A percentile compares a stretch with the other conserved stretches of the same genome.
Conservation (phyloP, 2,888 invertebrate genomes). For the Monoplex corrugatus region DNA sequence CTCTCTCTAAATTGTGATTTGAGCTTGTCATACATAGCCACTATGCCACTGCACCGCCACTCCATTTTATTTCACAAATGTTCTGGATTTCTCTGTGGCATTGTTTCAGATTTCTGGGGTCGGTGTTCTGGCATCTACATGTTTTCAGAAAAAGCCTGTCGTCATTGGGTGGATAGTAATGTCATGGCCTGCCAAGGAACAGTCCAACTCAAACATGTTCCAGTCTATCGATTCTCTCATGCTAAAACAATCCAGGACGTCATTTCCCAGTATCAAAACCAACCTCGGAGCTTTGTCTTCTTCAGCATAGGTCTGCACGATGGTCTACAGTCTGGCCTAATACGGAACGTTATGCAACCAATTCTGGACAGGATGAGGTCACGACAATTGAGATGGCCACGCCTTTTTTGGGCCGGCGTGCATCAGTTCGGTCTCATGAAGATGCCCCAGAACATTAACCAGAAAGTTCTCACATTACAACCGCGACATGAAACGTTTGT, state of each 20-base stretch:
- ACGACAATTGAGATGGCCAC: slow-evolving; percentile 37
- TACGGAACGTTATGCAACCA: background rate
- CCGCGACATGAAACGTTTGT: slow-evolving; percentile 15
- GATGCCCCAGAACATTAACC: slow-evolving; percentile 43
- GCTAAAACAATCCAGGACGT: background rate
- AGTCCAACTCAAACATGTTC: background rate
- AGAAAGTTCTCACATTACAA: slow-evolving; percentile 51
- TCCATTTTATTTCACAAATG: no score
- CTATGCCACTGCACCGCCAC: no score
- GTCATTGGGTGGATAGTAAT: background rate
- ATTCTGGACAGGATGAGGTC: background rate
- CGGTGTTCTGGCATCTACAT: background rate
- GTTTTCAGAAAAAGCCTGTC: background rate
- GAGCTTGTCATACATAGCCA: no score
- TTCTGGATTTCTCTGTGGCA: no score
- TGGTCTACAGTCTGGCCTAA: slow-evolving; percentile 24
- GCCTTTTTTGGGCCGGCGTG: slow-evolving; percentile 51
- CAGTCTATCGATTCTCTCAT: background rate
- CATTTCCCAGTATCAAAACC: background rate
- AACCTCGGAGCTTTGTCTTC: slow-evolving; percentile 46
- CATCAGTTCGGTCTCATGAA: slow-evolving; percentile 57
- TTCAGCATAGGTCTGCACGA: slow-evolving; percentile 54
- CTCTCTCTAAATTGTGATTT: no score
- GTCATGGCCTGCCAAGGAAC: background rate
- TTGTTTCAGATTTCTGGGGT: background rate